phyloP scores from a whole-genome alignment of 92 coral and sea anemone species.

The Plumapathes pennacea region DNA sequence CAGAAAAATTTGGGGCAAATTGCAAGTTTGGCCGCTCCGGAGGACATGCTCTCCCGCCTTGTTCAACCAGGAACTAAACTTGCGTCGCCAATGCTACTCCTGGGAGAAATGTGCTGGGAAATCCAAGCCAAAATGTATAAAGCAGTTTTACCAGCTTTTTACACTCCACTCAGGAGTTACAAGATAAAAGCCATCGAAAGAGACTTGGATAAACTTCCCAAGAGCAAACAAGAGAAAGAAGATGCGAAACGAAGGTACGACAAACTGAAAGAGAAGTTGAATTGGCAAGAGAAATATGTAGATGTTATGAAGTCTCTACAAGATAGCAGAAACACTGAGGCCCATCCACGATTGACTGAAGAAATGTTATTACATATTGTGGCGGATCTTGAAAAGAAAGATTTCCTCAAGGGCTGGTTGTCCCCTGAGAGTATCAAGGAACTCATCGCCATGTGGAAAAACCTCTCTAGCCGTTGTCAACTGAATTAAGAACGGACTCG shows the following conservation, averaged over 20 bases:
- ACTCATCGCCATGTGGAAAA: slow-evolving; percentile 39
- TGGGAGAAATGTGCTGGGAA: slow-evolving; percentile 43
- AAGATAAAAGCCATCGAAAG: slow-evolving; percentile 38
- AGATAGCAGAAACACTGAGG: slow-evolving; percentile 39
- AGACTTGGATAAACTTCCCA: slow-evolving; percentile 37
- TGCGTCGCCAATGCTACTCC: slow-evolving; percentile 9
- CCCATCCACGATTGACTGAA: slow-evolving; percentile 44
- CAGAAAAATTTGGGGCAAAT: slow-evolving; percentile 11
- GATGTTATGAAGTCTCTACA: slow-evolving; percentile 51
- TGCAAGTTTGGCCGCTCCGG: neutral
- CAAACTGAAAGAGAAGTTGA: slow-evolving; percentile 18
- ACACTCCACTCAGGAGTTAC: slow-evolving; percentile 32
- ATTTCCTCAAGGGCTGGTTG: slow-evolving; percentile 32
- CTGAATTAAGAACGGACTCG: no score
- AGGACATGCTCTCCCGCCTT: neutral
- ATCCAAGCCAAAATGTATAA: slow-evolving; percentile 39
- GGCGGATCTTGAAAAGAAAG: slow-evolving; percentile 16
- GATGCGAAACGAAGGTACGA: slow-evolving; percentile 15
- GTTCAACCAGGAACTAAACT: slow-evolving; percentile 13
- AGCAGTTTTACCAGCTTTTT: slow-evolving; percentile 24
- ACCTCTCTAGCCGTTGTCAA: no score
- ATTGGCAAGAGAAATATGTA: slow-evolving; percentile 40
- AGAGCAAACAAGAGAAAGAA: slow-evolving; percentile 20
- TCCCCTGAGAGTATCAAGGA: slow-evolving; percentile 15
- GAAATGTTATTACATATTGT: slow-evolving; percentile 11